Conservation (phyloP, 2,888 invertebrate species). For the Sialis lutaria region DNA sequence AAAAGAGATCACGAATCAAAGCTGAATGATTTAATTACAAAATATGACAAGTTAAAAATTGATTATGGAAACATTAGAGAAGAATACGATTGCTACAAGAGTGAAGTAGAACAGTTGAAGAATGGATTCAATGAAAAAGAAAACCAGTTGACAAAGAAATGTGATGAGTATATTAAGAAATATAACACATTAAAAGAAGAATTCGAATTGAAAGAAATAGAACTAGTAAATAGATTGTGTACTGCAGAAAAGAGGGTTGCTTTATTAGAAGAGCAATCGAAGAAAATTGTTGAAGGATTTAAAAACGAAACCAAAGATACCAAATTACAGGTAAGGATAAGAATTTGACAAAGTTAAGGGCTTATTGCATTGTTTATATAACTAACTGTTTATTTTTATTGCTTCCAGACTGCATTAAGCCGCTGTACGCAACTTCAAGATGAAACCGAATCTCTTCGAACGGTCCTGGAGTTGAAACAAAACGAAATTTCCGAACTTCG, state of each 20-base stretch:
- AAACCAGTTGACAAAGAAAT: neutral
- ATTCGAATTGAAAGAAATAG: slow-evolving; percentile 18
- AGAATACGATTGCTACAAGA: slow-evolving; percentile 16
- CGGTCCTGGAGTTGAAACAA: slow-evolving; percentile 76
- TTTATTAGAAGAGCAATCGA: slow-evolving; percentile 19
- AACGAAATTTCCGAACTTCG: slow-evolving; percentile 66
- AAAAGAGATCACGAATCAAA: slow-evolving; percentile 21
- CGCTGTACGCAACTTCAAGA: slow-evolving; percentile 29
- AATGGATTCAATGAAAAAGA: slow-evolving; percentile 6
- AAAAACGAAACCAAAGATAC: slow-evolving; percentile 20
- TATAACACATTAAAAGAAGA: slow-evolving; percentile 10
- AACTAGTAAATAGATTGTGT: slow-evolving; percentile 15
- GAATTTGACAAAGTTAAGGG: neutral
- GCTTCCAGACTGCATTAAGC: slow-evolving; percentile 9
- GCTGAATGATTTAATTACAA: slow-evolving; percentile 23
- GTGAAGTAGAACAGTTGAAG: slow-evolving; percentile 14
- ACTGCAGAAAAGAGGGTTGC: slow-evolving; percentile 16
- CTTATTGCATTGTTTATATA: neutral
- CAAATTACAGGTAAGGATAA: slow-evolving; percentile 19
- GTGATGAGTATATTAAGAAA: neutral
- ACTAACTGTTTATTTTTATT: neutral
- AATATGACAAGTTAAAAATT: slow-evolving; percentile 23
- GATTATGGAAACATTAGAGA: slow-evolving; percentile 20
- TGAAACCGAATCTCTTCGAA: slow-evolving; percentile 67
- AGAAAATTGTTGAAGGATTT: slow-evolving; percentile 16